Evolutionary conservation across 1,140 invertebrate genomes (phyloP).

Genomic region (Pachypeltis micranthus): DNA sequence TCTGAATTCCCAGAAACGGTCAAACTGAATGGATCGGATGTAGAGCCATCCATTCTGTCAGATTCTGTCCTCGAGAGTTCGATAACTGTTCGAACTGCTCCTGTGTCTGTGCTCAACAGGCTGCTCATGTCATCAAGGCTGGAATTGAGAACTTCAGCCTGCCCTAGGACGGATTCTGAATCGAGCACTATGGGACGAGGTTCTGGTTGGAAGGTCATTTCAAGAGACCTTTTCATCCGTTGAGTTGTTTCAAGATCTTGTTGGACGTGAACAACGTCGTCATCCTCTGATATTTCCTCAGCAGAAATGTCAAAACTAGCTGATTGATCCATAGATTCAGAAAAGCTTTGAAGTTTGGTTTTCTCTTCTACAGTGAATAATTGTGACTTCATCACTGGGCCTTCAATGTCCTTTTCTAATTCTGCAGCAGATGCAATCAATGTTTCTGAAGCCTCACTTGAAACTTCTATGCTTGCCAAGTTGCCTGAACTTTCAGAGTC

Average conservation of each 20-base stretch:
- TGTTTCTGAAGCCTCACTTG: constrained; percentile 81
- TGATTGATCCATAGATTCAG: constrained; percentile 20
- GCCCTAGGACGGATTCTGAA: constrained; percentile 20
- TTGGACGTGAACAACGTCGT: constrained; percentile 13
- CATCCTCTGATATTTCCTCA: constrained; percentile 27
- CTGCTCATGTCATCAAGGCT: constrained; percentile 44
- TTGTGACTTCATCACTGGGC: neutral
- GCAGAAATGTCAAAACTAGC: constrained; percentile 25
- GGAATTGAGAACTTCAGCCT: constrained; percentile 39
- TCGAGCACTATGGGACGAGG: constrained; percentile 35
- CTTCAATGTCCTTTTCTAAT: constrained; percentile 35
- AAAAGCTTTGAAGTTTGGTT: constrained; percentile 19
- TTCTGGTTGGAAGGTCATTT: constrained; percentile 77
- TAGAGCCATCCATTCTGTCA: constrained; percentile 38
- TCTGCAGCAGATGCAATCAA: constrained; percentile 60
- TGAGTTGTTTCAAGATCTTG: constrained; percentile 14
- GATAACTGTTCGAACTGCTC: constrained; percentile 40
- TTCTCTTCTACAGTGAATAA: neutral
- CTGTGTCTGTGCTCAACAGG: constrained; percentile 40
- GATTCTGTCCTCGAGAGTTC: constrained; percentile 37
- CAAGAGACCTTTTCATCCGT: constrained; percentile 70
- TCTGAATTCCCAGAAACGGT: constrained; percentile 32
- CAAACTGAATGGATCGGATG: constrained; percentile 40
- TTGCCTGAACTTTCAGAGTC: constrained; percentile 81
- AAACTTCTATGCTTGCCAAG: constrained; percentile 68